phyloP scores from a whole-genome alignment of 2,888 invertebrate species.

The Ochropleura plecta region DNA sequence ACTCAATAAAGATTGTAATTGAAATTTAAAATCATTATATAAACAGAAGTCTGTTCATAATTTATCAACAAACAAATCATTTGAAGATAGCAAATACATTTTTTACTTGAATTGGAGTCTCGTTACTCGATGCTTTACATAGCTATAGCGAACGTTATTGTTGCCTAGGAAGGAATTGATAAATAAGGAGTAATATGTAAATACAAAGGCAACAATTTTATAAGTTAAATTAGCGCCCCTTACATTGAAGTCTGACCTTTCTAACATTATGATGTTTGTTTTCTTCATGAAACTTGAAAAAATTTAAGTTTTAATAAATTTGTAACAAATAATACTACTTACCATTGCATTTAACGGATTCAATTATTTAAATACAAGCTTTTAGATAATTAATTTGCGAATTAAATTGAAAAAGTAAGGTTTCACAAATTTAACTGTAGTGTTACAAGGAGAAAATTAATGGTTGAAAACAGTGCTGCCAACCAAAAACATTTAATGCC shows the following conservation, averaged over 20 bases:
- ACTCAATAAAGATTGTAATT: conserved; percentile 18
- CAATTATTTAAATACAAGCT: conserved; percentile 17
- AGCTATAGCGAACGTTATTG: not conserved
- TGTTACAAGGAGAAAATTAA: conserved; percentile 32
- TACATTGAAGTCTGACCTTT: conserved; percentile 52
- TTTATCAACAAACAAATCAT: conserved; percentile 41
- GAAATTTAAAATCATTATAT: conserved; percentile 2
- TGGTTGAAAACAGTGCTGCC: not conserved
- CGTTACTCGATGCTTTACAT: not conserved
- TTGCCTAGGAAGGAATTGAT: conserved; percentile 5
- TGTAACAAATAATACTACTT: conserved; percentile 24
- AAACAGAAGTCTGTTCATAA: conserved; percentile 24
- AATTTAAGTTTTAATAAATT: not conserved
- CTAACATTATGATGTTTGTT: conserved; percentile 31
- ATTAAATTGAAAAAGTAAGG: conserved; percentile 17
- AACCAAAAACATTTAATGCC: not conserved
- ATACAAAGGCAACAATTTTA: conserved; percentile 9
- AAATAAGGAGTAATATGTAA: conserved; percentile 5
- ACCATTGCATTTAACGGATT: conserved; percentile 51
- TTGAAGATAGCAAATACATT: conserved; percentile 17
- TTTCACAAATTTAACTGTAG: conserved; percentile 23
- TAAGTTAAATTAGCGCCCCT: conserved; percentile 51
- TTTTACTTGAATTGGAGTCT: not conserved
- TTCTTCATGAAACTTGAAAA: conserved; percentile 2
- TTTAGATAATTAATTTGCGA: conserved; percentile 14